Base-by-base conservation (phyloP, 2,797 vertebrate genomes). In the Gallinago solitaria region DNA sequence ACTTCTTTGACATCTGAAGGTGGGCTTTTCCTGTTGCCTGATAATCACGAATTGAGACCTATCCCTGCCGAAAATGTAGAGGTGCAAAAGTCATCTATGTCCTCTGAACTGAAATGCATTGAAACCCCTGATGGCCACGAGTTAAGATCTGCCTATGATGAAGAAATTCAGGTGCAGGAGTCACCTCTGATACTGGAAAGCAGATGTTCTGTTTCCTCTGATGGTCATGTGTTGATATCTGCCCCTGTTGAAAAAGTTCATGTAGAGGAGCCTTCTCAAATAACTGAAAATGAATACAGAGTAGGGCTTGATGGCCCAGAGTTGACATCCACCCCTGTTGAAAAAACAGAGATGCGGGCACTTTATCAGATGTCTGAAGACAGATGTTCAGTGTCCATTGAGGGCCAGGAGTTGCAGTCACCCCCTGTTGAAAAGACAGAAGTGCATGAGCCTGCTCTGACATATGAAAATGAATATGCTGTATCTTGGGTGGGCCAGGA, bases 101-200 rank as follows among this genome's bases (percentile, higher is more conserved):
- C 60, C 12, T 41, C 97, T 20, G 95, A 97, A 16, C 64, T 96
- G 87, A 96, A 97, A 85, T 90, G 73, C 16, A 48, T 95, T 56
- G 93, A 56, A 0, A 97, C 97, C 69, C 77, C 96, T 7, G 97
- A 97, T 61, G 95, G 68, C 41, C 87, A 77, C 5, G 37, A 53
- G 2, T 51, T 84, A 53, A 87, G 25, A 39, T 83, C 90, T 90
- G 45, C 57, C 27, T 75, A 19, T 28, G 53, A 50, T 65, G 87
- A 93, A 50, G 93, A 87, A 92, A 9, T 12, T 3, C n/a, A 88
- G n/a, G 79, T 82, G 21, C 80, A 87, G 3, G 59, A 88, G 19
- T 19, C 73, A 20, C 16, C 63, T 70, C 10, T 68, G 70, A 8
- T 64, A 10, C 7, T 21, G 54, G 84, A 83, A 59, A 23, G 12